These are phyloP conservation scores for Periparus ater DNA, from an alignment of 2,797 vertebrate genomes.

Conservation along the genomic window DNA sequence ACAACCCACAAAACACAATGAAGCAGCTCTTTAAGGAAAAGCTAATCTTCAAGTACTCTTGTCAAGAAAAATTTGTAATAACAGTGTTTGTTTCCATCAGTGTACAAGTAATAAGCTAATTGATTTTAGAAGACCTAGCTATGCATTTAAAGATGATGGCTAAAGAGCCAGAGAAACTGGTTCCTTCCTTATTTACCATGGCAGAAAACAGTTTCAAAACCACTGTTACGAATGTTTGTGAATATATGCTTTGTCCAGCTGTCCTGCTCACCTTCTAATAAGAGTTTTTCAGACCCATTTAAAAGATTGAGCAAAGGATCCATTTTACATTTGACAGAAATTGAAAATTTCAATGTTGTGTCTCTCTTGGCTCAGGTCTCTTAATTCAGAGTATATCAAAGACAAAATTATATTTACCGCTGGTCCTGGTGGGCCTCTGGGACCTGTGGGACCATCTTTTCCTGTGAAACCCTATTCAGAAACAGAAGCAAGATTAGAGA, in stretches of 20 bases:
- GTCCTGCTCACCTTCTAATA: not conserved
- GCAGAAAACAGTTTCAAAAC: not conserved
- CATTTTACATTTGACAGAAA: not conserved
- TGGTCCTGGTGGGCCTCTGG: slow-evolving; percentile 88
- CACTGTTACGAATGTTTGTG: not conserved
- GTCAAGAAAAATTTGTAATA: not conserved
- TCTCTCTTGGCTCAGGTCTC: not conserved
- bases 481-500: slow-evolving; percentile 17
- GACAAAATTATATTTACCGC: slow-evolving; percentile 79
- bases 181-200: not conserved
- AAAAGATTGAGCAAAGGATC: not conserved
- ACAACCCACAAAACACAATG: not conserved
- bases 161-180: not conserved
- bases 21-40: not conserved
- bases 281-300: not conserved
- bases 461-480: slow-evolving; percentile 88
- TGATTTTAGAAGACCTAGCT: not conserved
- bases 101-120: not conserved
- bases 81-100: not conserved
- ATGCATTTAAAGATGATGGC: not conserved
- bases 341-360: not conserved
- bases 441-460: slow-evolving; percentile 90
- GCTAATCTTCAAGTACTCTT: not conserved
- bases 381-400: not conserved
- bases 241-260: not conserved